phyloP scores from a whole-genome alignment of 2,113 vertebrate species.

The Lates calcarifer region DNA sequence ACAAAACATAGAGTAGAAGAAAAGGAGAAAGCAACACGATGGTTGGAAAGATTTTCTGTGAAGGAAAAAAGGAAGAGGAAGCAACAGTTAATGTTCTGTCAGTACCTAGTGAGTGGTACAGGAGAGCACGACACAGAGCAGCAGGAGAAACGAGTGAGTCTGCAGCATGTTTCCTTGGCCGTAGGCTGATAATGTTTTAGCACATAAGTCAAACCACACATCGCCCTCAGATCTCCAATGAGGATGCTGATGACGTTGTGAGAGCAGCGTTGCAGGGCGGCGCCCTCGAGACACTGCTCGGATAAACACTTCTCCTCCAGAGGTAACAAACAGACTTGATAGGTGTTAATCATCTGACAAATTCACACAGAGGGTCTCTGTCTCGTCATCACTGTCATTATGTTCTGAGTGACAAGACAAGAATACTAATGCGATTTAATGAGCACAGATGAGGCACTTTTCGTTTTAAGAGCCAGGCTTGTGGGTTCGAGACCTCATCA shows the following conservation, averaged over 20 bases:
- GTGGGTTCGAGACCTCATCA: slow-evolving; percentile 27
- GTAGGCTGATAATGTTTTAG: slow-evolving; percentile 7
- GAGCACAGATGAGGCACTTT: slow-evolving; percentile 15
- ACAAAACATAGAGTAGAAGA: not conserved
- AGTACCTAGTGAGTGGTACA: not conserved
- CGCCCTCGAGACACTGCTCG: not conserved
- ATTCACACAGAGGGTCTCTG: slow-evolving; percentile 17
- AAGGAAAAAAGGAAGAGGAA: not conserved
- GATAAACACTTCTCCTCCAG: slow-evolving; percentile 42
- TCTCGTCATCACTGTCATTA: slow-evolving; percentile 21
- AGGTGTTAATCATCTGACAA: slow-evolving; percentile 47
- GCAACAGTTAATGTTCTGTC: not conserved
- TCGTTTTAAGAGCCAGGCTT: slow-evolving; percentile 2
- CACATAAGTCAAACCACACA: slow-evolving; percentile 42
- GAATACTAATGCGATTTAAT: slow-evolving; percentile 37
- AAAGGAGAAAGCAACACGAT: not conserved
- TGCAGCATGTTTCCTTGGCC: not conserved
- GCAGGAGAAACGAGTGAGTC: not conserved
- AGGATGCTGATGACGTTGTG: slow-evolving; percentile 42
- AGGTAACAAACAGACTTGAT: slow-evolving; percentile 7
- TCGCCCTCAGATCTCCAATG: slow-evolving; percentile 17
- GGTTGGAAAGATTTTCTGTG: not conserved
- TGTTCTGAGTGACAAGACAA: slow-evolving; percentile 2
- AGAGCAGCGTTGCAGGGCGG: slow-evolving; percentile 33
- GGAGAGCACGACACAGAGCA: not conserved